Percentiles rank a stretch among this genome's conserved stretches.
These are phyloP conservation scores for Labeo rohita DNA, from an alignment of 2,113 vertebrate genomes.

Conservation along the genomic window DNA sequence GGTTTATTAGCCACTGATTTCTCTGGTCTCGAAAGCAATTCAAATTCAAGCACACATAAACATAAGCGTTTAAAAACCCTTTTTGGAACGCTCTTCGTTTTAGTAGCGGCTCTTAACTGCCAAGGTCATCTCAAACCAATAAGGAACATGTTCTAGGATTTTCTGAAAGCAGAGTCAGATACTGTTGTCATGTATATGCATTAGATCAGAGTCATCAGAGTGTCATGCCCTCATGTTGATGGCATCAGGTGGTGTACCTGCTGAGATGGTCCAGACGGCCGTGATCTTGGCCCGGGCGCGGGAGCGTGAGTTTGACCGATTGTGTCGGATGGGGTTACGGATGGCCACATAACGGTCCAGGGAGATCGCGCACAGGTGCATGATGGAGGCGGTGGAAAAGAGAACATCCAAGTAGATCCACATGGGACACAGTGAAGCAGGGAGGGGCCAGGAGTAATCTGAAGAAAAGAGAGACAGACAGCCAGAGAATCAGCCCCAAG, in stretches of 20 bases:
- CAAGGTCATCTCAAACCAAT: neutral
- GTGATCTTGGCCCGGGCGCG: constrained; percentile 93
- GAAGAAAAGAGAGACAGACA: constrained; percentile 50
- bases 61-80: neutral
- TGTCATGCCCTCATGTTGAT: neutral
- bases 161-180: constrained; percentile 6
- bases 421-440: constrained; percentile 84
- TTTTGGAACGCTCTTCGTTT: neutral
- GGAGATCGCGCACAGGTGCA: constrained; percentile 97
- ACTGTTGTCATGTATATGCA: neutral
- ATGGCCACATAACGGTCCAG: constrained; percentile 96
- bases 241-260: constrained; percentile 76
- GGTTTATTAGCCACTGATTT: neutral
- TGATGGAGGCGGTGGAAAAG: constrained; percentile 95
- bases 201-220: neutral
- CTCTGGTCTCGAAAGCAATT: neutral
- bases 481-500: neutral
- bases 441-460: constrained; percentile 92
- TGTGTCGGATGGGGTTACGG: constrained; percentile 92
- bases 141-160: neutral
- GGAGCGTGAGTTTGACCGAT: constrained; percentile 91
- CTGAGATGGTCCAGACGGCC: constrained; percentile 95
- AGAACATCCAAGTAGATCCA: constrained; percentile 98
- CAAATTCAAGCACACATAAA: neutral
- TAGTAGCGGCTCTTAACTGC: neutral